Percentiles rank a stretch among this genome's conserved stretches.
phyloP scores from a whole-genome alignment of 1,140 invertebrate species.

The Portunus trituberculatus region DNA sequence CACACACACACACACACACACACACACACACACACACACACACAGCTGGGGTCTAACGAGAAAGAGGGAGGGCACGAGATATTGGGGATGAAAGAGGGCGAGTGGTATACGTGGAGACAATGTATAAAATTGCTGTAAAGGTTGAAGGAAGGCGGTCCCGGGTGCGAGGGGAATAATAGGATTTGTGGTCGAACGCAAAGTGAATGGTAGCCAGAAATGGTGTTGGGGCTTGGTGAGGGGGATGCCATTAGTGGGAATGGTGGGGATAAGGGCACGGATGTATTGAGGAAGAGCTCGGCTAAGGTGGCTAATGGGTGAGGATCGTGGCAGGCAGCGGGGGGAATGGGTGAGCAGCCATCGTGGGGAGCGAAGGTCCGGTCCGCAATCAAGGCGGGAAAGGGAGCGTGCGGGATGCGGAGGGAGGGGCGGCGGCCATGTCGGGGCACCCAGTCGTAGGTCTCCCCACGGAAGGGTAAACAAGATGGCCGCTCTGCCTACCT shows the following conservation, averaged over 20 bases:
- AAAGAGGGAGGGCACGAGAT: neutral
- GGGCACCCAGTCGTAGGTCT: conserved; percentile 6
- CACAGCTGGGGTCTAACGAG: neutral
- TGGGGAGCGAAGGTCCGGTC: neutral
- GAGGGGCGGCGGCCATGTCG: conserved; percentile 24
- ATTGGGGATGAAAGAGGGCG: neutral
- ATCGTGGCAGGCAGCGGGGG: neutral
- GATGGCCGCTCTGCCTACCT: neutral
- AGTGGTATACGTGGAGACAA: neutral
- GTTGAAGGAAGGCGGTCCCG: neutral
- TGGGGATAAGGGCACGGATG: no score
- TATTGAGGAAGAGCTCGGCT: no score
- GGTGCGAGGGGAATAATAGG: neutral
- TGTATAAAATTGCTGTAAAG: neutral
- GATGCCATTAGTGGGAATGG: no score
- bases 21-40: neutral
- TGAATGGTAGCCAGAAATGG: neutral
- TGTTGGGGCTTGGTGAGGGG: neutral
- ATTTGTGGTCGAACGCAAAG: neutral
- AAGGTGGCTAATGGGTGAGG: no score
- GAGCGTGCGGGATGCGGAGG: neutral
- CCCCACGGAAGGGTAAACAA: conserved; percentile 18
- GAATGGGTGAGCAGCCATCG: no score
- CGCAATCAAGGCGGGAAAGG: neutral
- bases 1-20: neutral